Evolutionary conservation across 30 jellyfish, hydroid and myxozoan genomes (phyloP).

Genomic region (Mastigias papua): DNA sequence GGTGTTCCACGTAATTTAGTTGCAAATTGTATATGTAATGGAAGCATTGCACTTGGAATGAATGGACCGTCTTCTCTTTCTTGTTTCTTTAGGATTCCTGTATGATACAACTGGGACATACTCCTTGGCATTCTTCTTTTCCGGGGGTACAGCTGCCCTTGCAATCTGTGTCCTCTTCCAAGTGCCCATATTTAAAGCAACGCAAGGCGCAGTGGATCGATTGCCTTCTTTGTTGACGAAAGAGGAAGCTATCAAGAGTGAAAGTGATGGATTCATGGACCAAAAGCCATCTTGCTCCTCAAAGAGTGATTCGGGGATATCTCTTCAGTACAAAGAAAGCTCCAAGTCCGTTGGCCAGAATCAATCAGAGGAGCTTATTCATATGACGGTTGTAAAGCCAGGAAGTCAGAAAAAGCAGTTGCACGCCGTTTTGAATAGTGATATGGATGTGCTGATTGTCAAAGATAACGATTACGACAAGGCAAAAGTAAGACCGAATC

Average conservation of each 20-base stretch:
- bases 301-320: constrained; percentile 61
- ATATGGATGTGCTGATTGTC: constrained; percentile 30
- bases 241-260: too few species aligned
- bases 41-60: background rate
- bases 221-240: constrained; percentile 14
- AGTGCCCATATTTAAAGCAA: constrained; percentile 67
- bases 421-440: constrained; percentile 57
- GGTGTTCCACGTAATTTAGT: too few species aligned
- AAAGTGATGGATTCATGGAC: constrained; percentile 3
- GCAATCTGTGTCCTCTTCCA: constrained; percentile 84
- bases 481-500: background rate
- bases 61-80: too few species aligned
- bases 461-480: constrained; percentile 15
- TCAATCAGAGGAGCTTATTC: constrained; percentile 49
- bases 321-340: constrained; percentile 30
- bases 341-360: constrained; percentile 45
- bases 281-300: constrained; percentile 41
- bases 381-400: constrained; percentile 18
- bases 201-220: constrained; percentile 41
- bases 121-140: constrained; percentile 89
- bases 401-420: background rate
- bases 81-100: constrained; percentile 66
- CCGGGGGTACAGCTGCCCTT: constrained; percentile 90
- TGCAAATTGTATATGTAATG: too few species aligned
- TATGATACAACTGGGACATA: constrained; percentile 86